Conservation (phyloP, 2,797 vertebrate species). For the Pitangus sulphuratus region DNA sequence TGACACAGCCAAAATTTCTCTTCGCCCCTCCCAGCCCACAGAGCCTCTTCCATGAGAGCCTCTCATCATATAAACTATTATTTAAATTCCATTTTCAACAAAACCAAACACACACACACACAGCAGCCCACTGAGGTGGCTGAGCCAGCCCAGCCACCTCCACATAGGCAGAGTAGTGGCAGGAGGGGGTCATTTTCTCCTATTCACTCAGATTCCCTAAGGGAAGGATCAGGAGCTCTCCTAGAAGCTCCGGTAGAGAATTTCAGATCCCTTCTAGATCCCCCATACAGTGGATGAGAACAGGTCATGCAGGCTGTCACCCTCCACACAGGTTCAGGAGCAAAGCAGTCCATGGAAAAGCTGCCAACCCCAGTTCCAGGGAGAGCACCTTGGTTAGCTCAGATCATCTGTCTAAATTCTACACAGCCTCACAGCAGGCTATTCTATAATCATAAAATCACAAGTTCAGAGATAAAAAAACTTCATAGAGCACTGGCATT, state of each 20-base stretch:
- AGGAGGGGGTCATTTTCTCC: neutral
- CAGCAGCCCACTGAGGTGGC: rapidly evolving
- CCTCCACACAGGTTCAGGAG: neutral
- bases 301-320: neutral
- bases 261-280: neutral
- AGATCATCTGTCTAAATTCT: rapidly evolving
- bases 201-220: neutral
- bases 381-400: neutral
- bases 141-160: neutral
- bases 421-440: neutral
- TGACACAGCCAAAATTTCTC: neutral
- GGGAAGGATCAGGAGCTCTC: neutral
- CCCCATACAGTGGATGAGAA: neutral
- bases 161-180: neutral
- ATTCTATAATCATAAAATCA: neutral
- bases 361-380: neutral
- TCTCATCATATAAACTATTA: neutral
- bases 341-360: neutral
- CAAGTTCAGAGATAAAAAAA: neutral
- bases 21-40: neutral
- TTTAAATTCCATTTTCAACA: neutral
- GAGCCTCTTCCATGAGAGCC: neutral
- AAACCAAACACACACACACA: neutral
- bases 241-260: neutral
- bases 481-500: neutral